Evolutionary conservation across 2,797 vertebrate species (phyloP).

Genomic region (Nyctibius grandis): DNA sequence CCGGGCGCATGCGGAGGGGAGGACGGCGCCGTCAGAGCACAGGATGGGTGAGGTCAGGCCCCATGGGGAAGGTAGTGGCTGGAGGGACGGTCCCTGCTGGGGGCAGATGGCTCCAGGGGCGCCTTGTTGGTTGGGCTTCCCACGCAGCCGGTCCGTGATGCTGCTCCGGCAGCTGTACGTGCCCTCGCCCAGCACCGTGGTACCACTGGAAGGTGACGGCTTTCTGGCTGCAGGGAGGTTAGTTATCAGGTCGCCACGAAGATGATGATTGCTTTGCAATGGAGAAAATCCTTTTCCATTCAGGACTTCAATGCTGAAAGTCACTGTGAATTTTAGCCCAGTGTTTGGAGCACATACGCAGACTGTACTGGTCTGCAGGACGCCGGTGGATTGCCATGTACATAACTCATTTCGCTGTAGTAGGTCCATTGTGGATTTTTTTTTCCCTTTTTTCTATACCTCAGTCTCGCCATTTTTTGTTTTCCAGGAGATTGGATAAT

Average conservation of each 20-base stretch:
- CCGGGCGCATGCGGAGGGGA: accelerated
- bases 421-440: background rate
- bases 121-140: background rate
- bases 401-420: background rate
- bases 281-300: background rate
- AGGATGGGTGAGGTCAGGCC: background rate
- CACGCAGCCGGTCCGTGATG: accelerated
- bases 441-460: constrained; percentile 31
- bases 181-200: background rate
- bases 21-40: accelerated
- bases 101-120: background rate
- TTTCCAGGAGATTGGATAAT: constrained; percentile 49
- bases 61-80: background rate
- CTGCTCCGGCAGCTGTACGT: background rate
- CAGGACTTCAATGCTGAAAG: background rate
- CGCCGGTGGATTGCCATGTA: background rate
- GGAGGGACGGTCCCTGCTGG: background rate
- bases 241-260: background rate
- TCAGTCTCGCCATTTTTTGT: background rate
- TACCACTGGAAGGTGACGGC: background rate
- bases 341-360: background rate
- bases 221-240: background rate
- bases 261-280: background rate
- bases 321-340: constrained; percentile 56
- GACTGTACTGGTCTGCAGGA: background rate